Evolutionary conservation across 2,113 vertebrate genomes (phyloP).

Genomic region (Tretioscincus oriximinensis): DNA sequence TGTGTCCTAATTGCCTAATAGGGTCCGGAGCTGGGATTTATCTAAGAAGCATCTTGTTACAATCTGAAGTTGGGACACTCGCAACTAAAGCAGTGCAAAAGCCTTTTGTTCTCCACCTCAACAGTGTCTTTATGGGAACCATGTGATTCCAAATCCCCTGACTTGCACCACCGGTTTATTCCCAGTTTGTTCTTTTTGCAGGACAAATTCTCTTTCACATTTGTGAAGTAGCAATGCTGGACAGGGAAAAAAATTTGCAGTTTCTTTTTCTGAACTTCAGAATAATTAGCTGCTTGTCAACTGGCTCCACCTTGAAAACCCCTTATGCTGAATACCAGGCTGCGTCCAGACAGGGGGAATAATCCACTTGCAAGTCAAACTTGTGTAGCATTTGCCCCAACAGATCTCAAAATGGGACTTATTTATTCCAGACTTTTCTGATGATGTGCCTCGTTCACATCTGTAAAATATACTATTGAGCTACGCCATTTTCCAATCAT

Average conservation of each 20-base stretch:
- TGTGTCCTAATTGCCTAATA: not conserved
- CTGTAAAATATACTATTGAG: too few relatives aligned
- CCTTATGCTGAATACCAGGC: too few relatives aligned
- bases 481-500: too few relatives aligned
- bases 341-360: too few relatives aligned
- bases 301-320: too few relatives aligned
- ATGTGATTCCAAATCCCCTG: not conserved
- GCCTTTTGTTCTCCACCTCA: not conserved
- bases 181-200: not conserved
- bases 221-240: rapidly evolving
- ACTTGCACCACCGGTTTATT: not conserved
- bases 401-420: too few relatives aligned
- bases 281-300: too few relatives aligned
- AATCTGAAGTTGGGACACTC: not conserved
- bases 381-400: too few relatives aligned
- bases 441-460: too few relatives aligned
- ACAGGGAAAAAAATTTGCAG: not conserved
- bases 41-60: not conserved
- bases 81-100: not conserved
- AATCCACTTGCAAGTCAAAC: too few relatives aligned
- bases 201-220: rapidly evolving
- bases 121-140: not conserved
- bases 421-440: too few relatives aligned
- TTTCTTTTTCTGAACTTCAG: not conserved
- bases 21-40: not conserved